These are phyloP conservation scores for Plagodis dolabraria DNA, from an alignment of 2,888 invertebrate genomes.

Conservation along the genomic window DNA sequence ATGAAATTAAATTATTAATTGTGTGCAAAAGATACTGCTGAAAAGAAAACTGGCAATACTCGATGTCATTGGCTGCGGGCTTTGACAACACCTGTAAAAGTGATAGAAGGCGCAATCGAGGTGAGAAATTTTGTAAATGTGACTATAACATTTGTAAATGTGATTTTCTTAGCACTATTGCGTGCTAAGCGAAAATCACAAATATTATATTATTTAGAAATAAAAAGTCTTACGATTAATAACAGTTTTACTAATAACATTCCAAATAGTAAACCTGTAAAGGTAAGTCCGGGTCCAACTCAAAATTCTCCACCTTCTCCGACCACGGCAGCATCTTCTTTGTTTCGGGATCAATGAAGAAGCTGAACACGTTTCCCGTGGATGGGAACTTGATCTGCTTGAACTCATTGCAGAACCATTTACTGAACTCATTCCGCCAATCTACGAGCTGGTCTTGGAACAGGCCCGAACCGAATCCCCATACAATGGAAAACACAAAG, in stretches of 20 bases:
- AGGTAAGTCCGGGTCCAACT: conserved; percentile 94
- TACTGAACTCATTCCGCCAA: conserved; percentile 97
- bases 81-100: no score
- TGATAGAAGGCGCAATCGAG: not conserved
- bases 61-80: no score
- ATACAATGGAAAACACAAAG: conserved; percentile 95
- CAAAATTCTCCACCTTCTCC: conserved; percentile 90
- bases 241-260: no score
- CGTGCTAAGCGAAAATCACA: no score
- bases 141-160: no score
- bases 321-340: conserved; percentile 95
- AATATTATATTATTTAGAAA: no score
- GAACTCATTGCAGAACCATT: conserved; percentile 97
- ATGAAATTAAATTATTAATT: no score
- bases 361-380: conserved; percentile 93
- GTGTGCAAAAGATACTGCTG: no score
- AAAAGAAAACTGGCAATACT: no score
- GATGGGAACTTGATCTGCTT: conserved; percentile 95
- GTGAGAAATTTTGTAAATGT: not conserved
- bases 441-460: conserved; percentile 96
- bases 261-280: conserved; percentile 87
- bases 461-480: conserved; percentile 97
- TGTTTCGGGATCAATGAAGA: conserved; percentile 93
- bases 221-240: no score
- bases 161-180: no score